These are phyloP conservation scores for Oreocharis arfaki DNA, from an alignment of 2,113 vertebrate genomes.

Conservation along the genomic window DNA sequence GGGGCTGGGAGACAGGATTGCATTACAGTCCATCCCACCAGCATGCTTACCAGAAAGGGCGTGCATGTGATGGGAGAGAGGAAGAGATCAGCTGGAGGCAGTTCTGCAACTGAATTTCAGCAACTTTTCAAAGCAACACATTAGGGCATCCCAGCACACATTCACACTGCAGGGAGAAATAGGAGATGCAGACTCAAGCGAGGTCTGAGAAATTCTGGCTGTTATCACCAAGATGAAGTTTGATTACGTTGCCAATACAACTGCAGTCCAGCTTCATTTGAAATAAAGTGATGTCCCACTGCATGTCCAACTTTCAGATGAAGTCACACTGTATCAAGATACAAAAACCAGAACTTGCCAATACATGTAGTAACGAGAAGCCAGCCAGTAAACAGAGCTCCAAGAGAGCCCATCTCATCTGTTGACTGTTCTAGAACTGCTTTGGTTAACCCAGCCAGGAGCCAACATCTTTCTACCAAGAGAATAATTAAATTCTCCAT, in stretches of 20 bases:
- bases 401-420: neutral
- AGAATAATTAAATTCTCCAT: neutral
- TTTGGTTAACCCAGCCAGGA: neutral
- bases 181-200: accelerated
- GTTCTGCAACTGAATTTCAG: neutral
- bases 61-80: accelerated
- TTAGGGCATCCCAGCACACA: neutral
- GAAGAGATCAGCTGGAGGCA: neutral
- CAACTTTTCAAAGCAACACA: neutral
- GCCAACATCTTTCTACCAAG: conserved; percentile 1
- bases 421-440: neutral
- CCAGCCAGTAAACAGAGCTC: neutral
- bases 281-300: neutral
- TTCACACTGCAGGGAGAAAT: accelerated
- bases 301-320: conserved; percentile 14
- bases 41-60: neutral
- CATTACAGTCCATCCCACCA: neutral
- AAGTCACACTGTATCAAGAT: conserved; percentile 22
- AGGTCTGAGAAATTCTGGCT: neutral
- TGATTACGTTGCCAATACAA: neutral
- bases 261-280: neutral
- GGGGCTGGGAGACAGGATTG: neutral
- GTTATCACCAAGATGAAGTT: neutral
- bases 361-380: neutral
- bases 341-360: neutral